A percentile compares a stretch with the other conserved stretches of the same genome.
Conservation (phyloP, 2,113 vertebrate species). For the Mobula birostris region DNA sequence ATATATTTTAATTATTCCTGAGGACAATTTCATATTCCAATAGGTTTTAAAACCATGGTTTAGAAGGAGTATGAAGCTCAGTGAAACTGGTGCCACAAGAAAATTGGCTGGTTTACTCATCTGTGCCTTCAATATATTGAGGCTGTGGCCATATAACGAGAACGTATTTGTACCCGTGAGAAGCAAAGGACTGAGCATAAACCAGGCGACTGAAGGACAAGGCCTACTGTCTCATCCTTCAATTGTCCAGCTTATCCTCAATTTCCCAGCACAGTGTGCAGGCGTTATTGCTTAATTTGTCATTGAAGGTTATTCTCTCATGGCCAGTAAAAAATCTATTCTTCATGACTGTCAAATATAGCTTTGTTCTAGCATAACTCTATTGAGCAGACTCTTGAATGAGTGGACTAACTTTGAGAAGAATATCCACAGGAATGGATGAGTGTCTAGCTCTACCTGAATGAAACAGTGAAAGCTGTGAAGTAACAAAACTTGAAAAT, state of each 20-base stretch:
- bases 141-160: background rate
- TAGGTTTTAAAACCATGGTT: background rate
- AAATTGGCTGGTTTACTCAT: background rate
- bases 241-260: conserved; percentile 30
- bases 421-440: conserved; percentile 5
- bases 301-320: conserved; percentile 30
- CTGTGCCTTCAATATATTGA: conserved; percentile 10
- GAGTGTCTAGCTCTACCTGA: background rate
- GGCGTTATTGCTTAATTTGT: conserved; percentile 36
- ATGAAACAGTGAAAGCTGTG: background rate
- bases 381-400: conserved; percentile 34
- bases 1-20: background rate
- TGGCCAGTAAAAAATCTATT: conserved; percentile 19
- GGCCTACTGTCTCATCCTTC: conserved; percentile 7
- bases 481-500: conserved; percentile 14
- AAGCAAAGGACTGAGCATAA: background rate
- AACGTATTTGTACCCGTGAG: conserved; percentile 12
- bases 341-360: conserved; percentile 27
- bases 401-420: background rate
- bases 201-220: conserved; percentile 30
- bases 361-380: conserved; percentile 35
- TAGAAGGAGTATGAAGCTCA: background rate
- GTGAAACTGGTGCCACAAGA: conserved; percentile 8
- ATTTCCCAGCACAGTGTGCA: conserved; percentile 14
- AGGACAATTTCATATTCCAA: conserved; percentile 2